A percentile compares a stretch with the other conserved stretches of the same genome.
These are phyloP conservation scores for Liolophura sinensis DNA, from an alignment of 1,140 invertebrate species.

Conservation along the genomic window DNA sequence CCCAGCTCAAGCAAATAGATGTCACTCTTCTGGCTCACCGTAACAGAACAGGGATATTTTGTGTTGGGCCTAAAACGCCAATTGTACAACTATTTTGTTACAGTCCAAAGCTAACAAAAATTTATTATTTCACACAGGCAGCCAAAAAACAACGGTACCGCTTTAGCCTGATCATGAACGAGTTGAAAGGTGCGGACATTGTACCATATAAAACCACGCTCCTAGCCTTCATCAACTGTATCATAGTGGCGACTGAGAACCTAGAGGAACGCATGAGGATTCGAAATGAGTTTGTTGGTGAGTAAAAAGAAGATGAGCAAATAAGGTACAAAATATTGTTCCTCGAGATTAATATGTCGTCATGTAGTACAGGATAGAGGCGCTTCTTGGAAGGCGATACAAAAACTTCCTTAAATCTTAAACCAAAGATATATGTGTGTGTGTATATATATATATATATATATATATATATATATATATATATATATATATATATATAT, in stretches of 20 bases:
- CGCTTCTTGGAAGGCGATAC: too few relatives aligned
- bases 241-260: conserved; percentile 87
- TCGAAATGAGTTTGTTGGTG: conserved; percentile 93
- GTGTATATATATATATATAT: conserved; percentile 5
- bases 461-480: conserved; percentile 6
- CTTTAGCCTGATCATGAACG: conserved; percentile 82
- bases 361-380: too few relatives aligned
- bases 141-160: conserved; percentile 71
- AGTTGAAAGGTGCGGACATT: conserved; percentile 77
- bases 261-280: conserved; percentile 84
- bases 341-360: too few relatives aligned
- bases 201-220: conserved; percentile 88
- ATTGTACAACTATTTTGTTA: too few relatives aligned
- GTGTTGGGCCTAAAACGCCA: too few relatives aligned
- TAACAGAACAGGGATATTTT: too few relatives aligned
- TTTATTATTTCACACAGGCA: conserved; percentile 42
- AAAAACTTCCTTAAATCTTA: too few relatives aligned
- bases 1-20: too few relatives aligned
- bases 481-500: conserved; percentile 6
- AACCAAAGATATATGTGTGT: neutral
- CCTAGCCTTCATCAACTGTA: conserved; percentile 92
- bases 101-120: too few relatives aligned
- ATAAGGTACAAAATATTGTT: too few relatives aligned
- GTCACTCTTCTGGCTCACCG: too few relatives aligned
- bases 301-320: conserved; percentile 32